Base-by-base conservation (phyloP, 2,113 vertebrate genomes). In the Deroptyus accipitrinus region DNA sequence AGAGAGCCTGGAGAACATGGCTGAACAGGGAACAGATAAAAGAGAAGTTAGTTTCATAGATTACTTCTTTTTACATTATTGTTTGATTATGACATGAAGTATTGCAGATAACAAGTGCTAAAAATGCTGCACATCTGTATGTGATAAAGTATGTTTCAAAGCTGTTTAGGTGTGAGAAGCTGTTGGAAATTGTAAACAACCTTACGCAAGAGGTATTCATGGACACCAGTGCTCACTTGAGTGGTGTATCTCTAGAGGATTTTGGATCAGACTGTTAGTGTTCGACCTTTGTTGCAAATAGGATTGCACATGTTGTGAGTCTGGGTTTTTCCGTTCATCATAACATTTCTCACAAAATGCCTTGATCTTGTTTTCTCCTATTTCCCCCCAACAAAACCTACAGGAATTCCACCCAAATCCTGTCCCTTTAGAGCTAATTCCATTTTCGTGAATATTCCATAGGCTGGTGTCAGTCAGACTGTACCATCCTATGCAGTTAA, bases 41-140 rank as follows among this genome's bases (percentile, higher is more conserved):
- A 75, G 55, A 88, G 39, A 68, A 76, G 89, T 89, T 94, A 92
- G 73, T 92, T 93, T 89, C 48, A 57, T n/a, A 63, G 69, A 44
- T 89, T 68, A 55, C 85, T 95, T 92, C 23, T 96, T 88, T 75
- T 92, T 82, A 61, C 7, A 5, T 8, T 84, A 51, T 24, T 64
- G 39, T 73, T 91, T 84, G 69, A 80, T 96, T 94, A 42, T 8
- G 1, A 59, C n/a, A 46, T 62, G 41, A 92, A 72, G 31, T 23
- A 69, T 41, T 66, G 83, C 48, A 84, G 73, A 66, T 75, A 62
- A n/a, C 57, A 42, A 69, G 17, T 37, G 72, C 68, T 87, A 57
- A 92, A 94, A 94, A 64, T 62, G 41, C 51, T 92, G 77, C 37
- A 57, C 74, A 85, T 85, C 90, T 84, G 41, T 76, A 79, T 33